Conservation (phyloP, 2,888 invertebrate species). For the Aphidoletes aphidimyza region DNA sequence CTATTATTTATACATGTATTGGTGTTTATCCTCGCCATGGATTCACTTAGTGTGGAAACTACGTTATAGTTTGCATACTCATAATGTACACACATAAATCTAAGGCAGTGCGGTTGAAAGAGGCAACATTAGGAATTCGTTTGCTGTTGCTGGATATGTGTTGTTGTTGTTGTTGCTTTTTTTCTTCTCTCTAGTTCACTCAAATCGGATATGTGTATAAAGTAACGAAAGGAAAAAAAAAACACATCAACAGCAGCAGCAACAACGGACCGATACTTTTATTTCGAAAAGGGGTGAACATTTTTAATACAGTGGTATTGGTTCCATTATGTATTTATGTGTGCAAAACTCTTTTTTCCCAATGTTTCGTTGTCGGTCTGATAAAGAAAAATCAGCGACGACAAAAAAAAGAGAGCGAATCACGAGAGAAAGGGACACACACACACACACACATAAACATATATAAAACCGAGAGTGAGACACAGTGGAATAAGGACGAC, state of each 20-base stretch:
- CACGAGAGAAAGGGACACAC: background rate
- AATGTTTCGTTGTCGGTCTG: background rate
- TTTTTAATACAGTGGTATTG: constrained; percentile 31
- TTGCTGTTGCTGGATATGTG: background rate
- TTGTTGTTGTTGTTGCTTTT: background rate
- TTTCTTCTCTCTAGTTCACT: background rate
- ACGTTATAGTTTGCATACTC: constrained; percentile 41
- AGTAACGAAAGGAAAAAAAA: background rate
- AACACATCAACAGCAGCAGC: background rate
- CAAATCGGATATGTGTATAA: constrained; percentile 7
- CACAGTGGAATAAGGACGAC: constrained; percentile 17
- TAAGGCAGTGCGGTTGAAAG: constrained; percentile 43
- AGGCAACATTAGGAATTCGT: constrained; percentile 30
- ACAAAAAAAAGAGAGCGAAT: background rate
- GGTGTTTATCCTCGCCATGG: constrained; percentile 38
- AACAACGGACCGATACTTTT: constrained; percentile 40
- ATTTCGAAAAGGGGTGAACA: constrained; percentile 42
- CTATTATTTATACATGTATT: constrained; percentile 20
- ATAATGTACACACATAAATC: constrained; percentile 37
- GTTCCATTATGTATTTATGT: constrained; percentile 32
- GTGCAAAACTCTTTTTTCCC: constrained; percentile 17
- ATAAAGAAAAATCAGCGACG: constrained; percentile 19
- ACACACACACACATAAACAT: no score
- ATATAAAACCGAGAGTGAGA: background rate
- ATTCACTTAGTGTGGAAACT: constrained; percentile 35